phyloP scores from a whole-genome alignment of 1,140 invertebrate species.

The Dysdera silvatica region DNA sequence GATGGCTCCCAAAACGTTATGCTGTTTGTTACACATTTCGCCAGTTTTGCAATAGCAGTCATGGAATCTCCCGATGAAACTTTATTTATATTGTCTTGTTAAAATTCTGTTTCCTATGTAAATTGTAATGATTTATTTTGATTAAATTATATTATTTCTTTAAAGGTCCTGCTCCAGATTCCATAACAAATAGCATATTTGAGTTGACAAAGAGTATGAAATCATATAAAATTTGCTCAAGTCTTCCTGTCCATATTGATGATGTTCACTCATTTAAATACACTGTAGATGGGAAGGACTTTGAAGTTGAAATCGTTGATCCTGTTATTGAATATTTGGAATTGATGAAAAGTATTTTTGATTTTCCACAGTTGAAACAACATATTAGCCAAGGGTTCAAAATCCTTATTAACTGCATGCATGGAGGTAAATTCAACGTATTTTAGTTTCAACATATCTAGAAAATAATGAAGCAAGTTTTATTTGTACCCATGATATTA shows the following conservation, averaged over 20 bases:
- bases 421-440: constrained; percentile 63
- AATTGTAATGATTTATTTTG: too few species aligned
- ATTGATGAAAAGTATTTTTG: constrained; percentile 96
- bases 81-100: too few species aligned
- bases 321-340: constrained; percentile 80
- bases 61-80: too few species aligned
- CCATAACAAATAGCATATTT: constrained; percentile 81
- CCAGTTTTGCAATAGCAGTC: too few species aligned
- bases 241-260: constrained; percentile 66
- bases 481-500: too few species aligned
- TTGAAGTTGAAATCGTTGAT: constrained; percentile 85
- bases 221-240: constrained; percentile 68
- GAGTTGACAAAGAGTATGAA: constrained; percentile 68
- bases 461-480: too few species aligned
- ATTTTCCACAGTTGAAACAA: constrained; percentile 72
- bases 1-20: too few species aligned
- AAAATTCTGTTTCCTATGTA: too few species aligned
- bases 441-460: constrained; percentile 18
- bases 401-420: constrained; percentile 85
- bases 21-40: too few species aligned
- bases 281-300: constrained; percentile 58
- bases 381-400: constrained; percentile 70
- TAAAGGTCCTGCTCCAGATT: constrained; percentile 88
- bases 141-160: too few species aligned
- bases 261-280: constrained; percentile 56